Evolutionary conservation across 2,113 vertebrate species (phyloP).

Genomic region (Paradoxurus hermaphroditus): DNA sequence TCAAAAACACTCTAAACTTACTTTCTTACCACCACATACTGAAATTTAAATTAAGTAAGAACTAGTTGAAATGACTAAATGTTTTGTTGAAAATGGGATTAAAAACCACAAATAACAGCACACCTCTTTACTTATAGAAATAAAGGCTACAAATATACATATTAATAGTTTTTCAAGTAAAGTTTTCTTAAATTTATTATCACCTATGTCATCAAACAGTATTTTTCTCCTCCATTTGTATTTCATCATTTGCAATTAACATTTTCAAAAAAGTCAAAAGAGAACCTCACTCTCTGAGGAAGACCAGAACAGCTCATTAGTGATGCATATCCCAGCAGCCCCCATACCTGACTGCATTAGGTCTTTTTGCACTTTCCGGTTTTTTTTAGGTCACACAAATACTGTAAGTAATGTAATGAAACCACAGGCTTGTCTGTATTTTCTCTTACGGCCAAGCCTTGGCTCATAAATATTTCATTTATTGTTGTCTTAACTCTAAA

Average conservation of each 20-base stretch:
- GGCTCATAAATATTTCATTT: slow-evolving; percentile 82
- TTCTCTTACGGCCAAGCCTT: slow-evolving; percentile 70
- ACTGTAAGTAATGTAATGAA: slow-evolving; percentile 80
- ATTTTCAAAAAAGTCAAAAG: slow-evolving; percentile 59
- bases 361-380: slow-evolving; percentile 67
- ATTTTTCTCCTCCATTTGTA: slow-evolving; percentile 25
- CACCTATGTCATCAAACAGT: slow-evolving; percentile 3
- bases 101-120: not conserved
- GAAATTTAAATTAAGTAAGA: slow-evolving; percentile 76
- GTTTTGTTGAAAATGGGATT: slow-evolving; percentile 44
- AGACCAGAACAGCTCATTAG: slow-evolving; percentile 61
- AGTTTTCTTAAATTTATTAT: not conserved
- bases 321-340: not conserved
- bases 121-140: slow-evolving; percentile 7
- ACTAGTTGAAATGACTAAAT: slow-evolving; percentile 63
- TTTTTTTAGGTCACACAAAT: slow-evolving; percentile 79
- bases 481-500: slow-evolving; percentile 75
- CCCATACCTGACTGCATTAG: slow-evolving; percentile 75
- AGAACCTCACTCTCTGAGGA: slow-evolving; percentile 54
- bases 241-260: slow-evolving; percentile 54
- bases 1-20: slow-evolving; percentile 55
- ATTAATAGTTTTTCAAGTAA: slow-evolving; percentile 63
- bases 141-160: not conserved
- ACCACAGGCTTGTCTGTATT: slow-evolving; percentile 76
- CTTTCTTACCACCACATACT: slow-evolving; percentile 61